phyloP scores from a whole-genome alignment of 1,140 invertebrate species.

The Eulimnadia texana region DNA sequence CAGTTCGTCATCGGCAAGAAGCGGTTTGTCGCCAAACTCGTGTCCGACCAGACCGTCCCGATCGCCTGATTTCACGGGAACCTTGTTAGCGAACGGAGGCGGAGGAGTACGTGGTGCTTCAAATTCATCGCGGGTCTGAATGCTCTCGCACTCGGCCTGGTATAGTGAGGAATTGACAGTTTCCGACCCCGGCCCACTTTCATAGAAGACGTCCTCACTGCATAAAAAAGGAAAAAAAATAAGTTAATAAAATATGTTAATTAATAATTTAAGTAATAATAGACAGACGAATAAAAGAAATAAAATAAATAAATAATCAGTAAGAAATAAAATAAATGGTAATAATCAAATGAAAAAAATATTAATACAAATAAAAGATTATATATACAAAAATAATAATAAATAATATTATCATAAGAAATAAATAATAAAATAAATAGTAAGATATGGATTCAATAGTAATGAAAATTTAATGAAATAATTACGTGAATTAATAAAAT shows the following conservation, averaged over 20 bases:
- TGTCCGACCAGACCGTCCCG: constrained; percentile 47
- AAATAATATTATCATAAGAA: too few species aligned
- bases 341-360: too few species aligned
- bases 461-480: too few species aligned
- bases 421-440: too few species aligned
- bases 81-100: constrained; percentile 20
- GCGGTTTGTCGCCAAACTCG: constrained; percentile 59
- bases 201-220: not conserved
- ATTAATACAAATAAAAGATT: too few species aligned
- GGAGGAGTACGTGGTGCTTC: constrained; percentile 8
- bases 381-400: too few species aligned
- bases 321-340: too few species aligned
- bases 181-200: constrained; percentile 44
- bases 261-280: too few species aligned
- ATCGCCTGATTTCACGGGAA: constrained; percentile 19
- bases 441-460: too few species aligned
- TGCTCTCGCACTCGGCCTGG: constrained; percentile 52
- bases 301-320: too few species aligned
- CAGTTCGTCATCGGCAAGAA: constrained; percentile 62
- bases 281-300: too few species aligned
- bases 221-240: not conserved
- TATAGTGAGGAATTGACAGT: constrained; percentile 51
- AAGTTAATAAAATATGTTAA: not conserved
- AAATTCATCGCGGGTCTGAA: constrained; percentile 16
- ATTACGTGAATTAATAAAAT: too few species aligned